Evolutionary conservation across 2,113 vertebrate species (phyloP), one percentile per base, ranked within the genome.

Genomic region (Hippocampus guttulatus): DNA sequence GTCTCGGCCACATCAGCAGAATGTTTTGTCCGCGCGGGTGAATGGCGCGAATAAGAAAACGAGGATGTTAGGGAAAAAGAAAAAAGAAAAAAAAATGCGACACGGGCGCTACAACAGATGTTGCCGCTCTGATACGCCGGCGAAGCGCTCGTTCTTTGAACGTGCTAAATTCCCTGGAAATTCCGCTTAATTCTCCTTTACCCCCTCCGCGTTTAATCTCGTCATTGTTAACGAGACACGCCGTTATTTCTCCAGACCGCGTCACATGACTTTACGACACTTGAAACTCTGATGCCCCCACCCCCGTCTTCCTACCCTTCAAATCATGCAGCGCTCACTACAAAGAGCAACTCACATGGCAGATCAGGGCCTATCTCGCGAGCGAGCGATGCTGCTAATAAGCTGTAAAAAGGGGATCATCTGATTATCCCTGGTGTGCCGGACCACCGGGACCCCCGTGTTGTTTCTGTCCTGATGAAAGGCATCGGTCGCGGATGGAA

Each of bases 401-500:
- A 91, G 85, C 86, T 88, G 81, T 81, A 88, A 83, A 91, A 90
- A 90, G 87, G 85, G 87, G 83, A 91, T 92, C 82, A 89, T 89
- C 77, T 85, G 85, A 84, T 91, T 88, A 90, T 91, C 84, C 85
- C 84, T 87, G 86, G 87, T 81, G 83, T 55, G 84, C 72, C 81
- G 84, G 85, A 87, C 82, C 78, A 80, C 73, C 83, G 77, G 87
- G 83, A 85, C 87, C 80, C 83, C 86, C 75, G 52, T 85, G 85
- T 87, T 91, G 87, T 86, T 38, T 87, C 85, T 87, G 89, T 84
- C 84, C 82, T 89, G 86, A 92, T 91, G 87, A 91, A 92, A 92
- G 85, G 88, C 77, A 5, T 20, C 8, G n/a, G n/a, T 23, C 87
- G 76, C 79, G 85, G 81, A 85, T 87, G 84, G 82, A 89, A 87